Percentiles rank a stretch among this genome's conserved stretches.
Conservation (phyloP, 2,888 invertebrate species). For the Leptopilina syphax region DNA sequence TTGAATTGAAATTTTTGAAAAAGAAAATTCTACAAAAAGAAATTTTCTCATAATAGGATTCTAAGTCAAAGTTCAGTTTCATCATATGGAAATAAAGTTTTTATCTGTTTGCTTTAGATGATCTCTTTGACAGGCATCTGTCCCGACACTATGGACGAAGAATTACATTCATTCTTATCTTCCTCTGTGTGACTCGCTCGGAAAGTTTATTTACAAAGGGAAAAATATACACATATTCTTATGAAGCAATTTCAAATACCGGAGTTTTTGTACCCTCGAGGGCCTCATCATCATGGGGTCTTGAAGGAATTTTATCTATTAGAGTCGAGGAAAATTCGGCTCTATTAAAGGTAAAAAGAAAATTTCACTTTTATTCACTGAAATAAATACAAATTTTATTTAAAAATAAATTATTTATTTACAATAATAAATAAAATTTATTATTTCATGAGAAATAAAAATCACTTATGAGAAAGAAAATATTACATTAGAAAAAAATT, state of each 20-base stretch:
- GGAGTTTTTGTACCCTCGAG: conserved; percentile 70
- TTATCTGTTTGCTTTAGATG: conserved; percentile 40
- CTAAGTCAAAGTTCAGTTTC: conserved; percentile 3
- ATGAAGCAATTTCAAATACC: conserved; percentile 68
- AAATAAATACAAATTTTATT: too few relatives aligned
- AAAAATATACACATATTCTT: conserved; percentile 70
- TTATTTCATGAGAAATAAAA: too few relatives aligned
- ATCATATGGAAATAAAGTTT: conserved; percentile 4
- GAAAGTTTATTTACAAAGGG: conserved; percentile 66
- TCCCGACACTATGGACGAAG: conserved; percentile 27
- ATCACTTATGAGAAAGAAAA: not conserved
- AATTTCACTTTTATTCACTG: not conserved
- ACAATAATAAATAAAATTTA: too few relatives aligned
- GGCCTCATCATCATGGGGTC: conserved; percentile 71
- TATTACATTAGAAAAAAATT: not conserved
- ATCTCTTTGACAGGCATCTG: conserved; percentile 20
- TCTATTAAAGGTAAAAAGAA: conserved; percentile 65
- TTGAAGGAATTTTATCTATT: conserved; percentile 67
- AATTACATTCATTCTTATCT: conserved; percentile 43
- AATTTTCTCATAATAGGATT: not conserved
- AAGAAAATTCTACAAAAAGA: conserved; percentile 13
- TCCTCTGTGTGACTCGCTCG: conserved; percentile 38
- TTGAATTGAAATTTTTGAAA: too few relatives aligned
- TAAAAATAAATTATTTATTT: too few relatives aligned
- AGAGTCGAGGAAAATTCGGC: conserved; percentile 62